Evolutionary conservation across 2,797 vertebrate genomes (phyloP), one percentile per base, ranked within the genome.

Genomic region (Lophotriccus pileatus): DNA sequence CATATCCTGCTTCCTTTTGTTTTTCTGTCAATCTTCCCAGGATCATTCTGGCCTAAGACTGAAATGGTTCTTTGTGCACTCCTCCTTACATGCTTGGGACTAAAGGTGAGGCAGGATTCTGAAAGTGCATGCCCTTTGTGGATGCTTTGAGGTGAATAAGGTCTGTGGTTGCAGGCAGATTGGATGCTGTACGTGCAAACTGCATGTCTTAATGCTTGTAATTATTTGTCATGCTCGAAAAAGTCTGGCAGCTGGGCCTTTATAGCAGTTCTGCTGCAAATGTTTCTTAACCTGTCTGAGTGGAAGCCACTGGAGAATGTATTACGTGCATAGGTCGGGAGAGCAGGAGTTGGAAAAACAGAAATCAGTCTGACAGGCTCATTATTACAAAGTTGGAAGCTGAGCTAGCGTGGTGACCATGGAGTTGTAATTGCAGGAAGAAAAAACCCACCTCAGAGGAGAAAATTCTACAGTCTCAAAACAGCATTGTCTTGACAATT

Each of bases 51-150:
- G 60, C 88, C 69, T 90, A 90, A 91, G 92, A 91, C 64, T 91
- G 91, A 87, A 84, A 87, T 85, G 76, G 62, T 93, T 95, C 90
- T 92, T 86, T 95, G 69, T 95, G 77, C 77, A 41, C 46, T 81
- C 37, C 76, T 88, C 58, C 70, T 93, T 95, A 90, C 67, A 64
- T 84, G 34, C 88, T 94, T 90, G 77, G 67, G 86, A 79, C 63
- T 87, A 62, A 94, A 93, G 86, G 84, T 92, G 89, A 96, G 92
- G 95, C 92, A 95, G 92, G 88, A 92, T 91, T 86, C 70, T 84
- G 73, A 62, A 94, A 92, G 77, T 66, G 69, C 69, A 70, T 94
- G 94, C 79, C 84, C 92, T 81, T 84, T 88, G 83, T 88, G 86
- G 92, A 69, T 82, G 90, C 80, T 90, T 91, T 78, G 62, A 93